Percentiles rank a stretch among this genome's conserved stretches.
Conservation (phyloP, 2,113 vertebrate species). For the Nanorana parkeri region DNA sequence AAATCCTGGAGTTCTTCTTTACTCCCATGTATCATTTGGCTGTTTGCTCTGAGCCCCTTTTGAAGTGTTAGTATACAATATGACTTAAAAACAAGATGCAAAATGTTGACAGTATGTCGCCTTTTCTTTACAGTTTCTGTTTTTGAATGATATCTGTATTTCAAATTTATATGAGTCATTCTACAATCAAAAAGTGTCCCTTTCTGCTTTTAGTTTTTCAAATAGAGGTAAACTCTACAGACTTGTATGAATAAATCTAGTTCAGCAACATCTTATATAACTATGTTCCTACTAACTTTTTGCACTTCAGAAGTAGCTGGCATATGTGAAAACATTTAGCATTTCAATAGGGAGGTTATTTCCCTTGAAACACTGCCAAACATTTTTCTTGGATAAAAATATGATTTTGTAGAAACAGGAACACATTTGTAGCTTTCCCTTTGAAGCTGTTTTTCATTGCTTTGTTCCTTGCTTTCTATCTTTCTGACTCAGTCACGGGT, state of each 20-base stretch:
- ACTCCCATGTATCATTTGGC: too few relatives aligned
- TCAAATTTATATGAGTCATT: background rate
- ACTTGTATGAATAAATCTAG: background rate
- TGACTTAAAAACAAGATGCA: too few relatives aligned
- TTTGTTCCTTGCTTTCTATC: conserved; percentile 23
- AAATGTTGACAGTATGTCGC: too few relatives aligned
- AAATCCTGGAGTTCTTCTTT: too few relatives aligned
- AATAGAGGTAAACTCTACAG: background rate
- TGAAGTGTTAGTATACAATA: too few relatives aligned
- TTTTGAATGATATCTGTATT: background rate
- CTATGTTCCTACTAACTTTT: background rate
- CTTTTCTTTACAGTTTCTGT: too few relatives aligned
- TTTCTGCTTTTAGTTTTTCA: background rate
- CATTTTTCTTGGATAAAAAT: background rate
- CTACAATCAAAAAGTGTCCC: background rate
- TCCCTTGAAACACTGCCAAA: conserved; percentile 44
- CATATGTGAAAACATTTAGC: conserved; percentile 2
- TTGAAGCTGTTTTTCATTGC: conserved; percentile 31
- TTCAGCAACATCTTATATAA: background rate
- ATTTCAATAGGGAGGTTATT: conserved; percentile 36
- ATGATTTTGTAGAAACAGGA: conserved; percentile 17
- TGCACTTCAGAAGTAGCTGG: background rate
- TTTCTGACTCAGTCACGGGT: conserved; percentile 7
- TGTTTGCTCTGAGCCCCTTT: too few relatives aligned
- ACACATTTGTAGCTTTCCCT: conserved; percentile 12